Base-by-base conservation (phyloP, 2,797 vertebrate species). In the Hipposideros larvatus region DNA sequence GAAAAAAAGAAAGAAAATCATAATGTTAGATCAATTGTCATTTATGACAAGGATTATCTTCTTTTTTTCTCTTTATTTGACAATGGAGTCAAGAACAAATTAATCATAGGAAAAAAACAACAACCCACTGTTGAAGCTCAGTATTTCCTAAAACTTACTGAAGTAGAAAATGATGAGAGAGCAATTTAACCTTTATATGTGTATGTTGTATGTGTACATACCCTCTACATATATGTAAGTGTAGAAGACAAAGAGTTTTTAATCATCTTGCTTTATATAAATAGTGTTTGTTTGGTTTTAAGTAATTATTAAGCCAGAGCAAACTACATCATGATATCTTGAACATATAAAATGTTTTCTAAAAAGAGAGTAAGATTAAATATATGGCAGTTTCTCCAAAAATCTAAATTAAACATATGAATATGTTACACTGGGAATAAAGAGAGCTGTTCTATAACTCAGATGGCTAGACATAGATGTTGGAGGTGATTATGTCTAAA, bases 291-390 rank as follows among this genome's bases (percentile, higher is more conserved):
- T 41, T 74, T 97, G 93, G 97, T 95, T 98, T 96, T 95, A 98
- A 98, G 96, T 98, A 98, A 97, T 97, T 93, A 85, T 87, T 91
- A 90, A 95, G 61, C 68, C 90, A 3, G 90, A 90, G 74, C 71
- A 95, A 77, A 94, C 41, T 80, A 75, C 59, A 24, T 34, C 96
- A 26, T 92, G 31, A 90, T 97, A 86, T 95, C 92, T 96, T 91
- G 95, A 95, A 98, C 97, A 77, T 93, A 94, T 95, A 83, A 98
- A 98, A 73, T 55, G 71, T 46, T 96, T 73, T 97, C 97, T 65
- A 96, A 94, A 92, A 97, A 87, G 24, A 61, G 90, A 89, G 97
- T 96, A 93, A 93, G 97, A 95, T 96, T 98, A 97, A 95, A 90
- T 85, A 80, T 7, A 61, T 92, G 89, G 11, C 51, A 96, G 26